These are phyloP conservation scores for Pangasius djambal DNA, from an alignment of 2,797 vertebrate genomes.

Conservation along the genomic window DNA sequence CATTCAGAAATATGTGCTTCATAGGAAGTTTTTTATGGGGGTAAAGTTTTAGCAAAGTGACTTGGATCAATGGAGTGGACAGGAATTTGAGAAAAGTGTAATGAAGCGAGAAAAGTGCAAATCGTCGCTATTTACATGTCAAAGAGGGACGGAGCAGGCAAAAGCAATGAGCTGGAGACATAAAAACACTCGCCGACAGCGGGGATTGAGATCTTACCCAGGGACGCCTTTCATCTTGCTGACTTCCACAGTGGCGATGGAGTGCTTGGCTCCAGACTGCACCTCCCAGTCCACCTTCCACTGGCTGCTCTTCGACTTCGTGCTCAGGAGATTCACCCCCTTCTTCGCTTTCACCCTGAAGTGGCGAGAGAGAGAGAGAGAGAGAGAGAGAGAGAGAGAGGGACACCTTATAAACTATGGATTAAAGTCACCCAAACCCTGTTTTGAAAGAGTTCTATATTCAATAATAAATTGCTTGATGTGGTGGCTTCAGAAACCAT, in stretches of 20 bases:
- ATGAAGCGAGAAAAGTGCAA: not conserved
- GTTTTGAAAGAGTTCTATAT: conserved; percentile 6
- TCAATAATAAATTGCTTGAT: conserved; percentile 14
- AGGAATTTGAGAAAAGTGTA: not conserved
- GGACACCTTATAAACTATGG: not conserved
- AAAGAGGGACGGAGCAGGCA: not conserved
- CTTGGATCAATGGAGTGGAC: not conserved
- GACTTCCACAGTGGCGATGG: conserved; percentile 91
- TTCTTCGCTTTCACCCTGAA: conserved; percentile 98
- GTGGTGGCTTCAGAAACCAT: not conserved
- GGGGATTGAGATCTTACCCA: conserved; percentile 76
- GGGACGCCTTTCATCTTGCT: conserved; percentile 77
- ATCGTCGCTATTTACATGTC: not conserved
- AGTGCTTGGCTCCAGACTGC: conserved; percentile 92
- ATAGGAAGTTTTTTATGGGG: not conserved
- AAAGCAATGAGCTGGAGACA: not conserved
- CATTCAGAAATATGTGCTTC: not conserved
- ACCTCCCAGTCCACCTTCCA: conserved; percentile 93
- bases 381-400: not conserved
- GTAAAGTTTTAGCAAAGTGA: conserved; percentile 11
- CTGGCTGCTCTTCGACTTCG: conserved; percentile 85
- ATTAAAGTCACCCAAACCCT: conserved; percentile 11
- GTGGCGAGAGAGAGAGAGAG: conserved; percentile 32
- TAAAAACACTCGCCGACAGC: not conserved
- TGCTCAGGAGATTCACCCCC: conserved; percentile 91